Evolutionary conservation across 1,140 invertebrate genomes (phyloP).

Genomic region (Cephus cinctus): DNA sequence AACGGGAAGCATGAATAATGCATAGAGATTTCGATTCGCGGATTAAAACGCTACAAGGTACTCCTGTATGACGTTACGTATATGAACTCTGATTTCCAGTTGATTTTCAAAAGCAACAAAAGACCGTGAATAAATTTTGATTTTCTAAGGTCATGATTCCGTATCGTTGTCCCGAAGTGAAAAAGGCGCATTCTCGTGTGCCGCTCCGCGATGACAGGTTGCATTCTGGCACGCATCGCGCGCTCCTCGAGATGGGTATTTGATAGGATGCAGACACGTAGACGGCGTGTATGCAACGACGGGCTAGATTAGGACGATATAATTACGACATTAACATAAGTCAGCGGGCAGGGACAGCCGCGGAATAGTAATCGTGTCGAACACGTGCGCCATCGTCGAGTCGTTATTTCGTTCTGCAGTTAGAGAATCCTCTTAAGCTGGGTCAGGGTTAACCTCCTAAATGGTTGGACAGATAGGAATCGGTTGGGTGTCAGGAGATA

Average conservation of each 20-base stretch:
- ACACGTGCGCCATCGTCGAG: constrained; percentile 37
- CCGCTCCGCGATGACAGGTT: constrained; percentile 14
- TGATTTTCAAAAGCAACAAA: constrained; percentile 26
- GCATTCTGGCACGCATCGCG: constrained; percentile 55
- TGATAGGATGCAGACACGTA: constrained; percentile 53
- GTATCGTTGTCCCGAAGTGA: constrained; percentile 10
- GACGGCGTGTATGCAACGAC: constrained; percentile 36
- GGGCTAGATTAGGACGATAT: constrained; percentile 57
- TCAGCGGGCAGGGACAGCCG: constrained; percentile 47
- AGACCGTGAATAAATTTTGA: constrained; percentile 23
- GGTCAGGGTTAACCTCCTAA: constrained; percentile 16
- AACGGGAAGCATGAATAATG: constrained; percentile 56
- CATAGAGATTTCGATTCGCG: constrained; percentile 56
- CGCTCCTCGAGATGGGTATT: constrained; percentile 55
- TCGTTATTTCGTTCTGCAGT: constrained; percentile 11
- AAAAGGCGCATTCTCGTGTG: neutral
- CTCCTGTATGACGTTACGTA: too few relatives aligned
- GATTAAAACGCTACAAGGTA: too few relatives aligned
- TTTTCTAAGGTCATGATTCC: too few relatives aligned
- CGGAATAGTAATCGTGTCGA: constrained; percentile 54
- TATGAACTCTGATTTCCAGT: too few relatives aligned
- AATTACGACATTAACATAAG: constrained; percentile 59
- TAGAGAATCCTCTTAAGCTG: constrained; percentile 13
- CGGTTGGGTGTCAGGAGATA: too few relatives aligned
- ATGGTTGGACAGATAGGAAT: too few relatives aligned